phyloP scores from a whole-genome alignment of 2,113 vertebrate species.

The Nyctibius bracteatus region DNA sequence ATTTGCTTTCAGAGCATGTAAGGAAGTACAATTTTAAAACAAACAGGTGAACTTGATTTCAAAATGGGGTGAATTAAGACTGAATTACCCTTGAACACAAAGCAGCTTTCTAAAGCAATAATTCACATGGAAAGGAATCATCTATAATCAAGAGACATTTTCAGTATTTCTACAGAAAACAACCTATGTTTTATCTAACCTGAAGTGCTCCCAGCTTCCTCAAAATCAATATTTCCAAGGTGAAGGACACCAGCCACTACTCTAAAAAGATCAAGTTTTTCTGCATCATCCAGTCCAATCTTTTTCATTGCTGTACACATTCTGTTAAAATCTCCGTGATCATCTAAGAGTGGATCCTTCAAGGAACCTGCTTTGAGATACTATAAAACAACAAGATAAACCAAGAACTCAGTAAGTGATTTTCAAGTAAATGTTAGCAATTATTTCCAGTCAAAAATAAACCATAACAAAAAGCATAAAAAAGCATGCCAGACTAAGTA shows the following conservation, averaged over 20 bases:
- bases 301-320: conserved; percentile 98
- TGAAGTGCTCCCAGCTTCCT: conserved; percentile 95
- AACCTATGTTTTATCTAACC: conserved; percentile 70
- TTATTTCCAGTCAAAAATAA: neutral
- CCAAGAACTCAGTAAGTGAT: neutral
- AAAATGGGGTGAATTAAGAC: neutral
- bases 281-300: conserved; percentile 91
- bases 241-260: conserved; percentile 96
- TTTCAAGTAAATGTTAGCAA: neutral
- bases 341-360: conserved; percentile 95
- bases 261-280: conserved; percentile 95
- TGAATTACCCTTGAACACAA: neutral
- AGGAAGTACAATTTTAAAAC: neutral
- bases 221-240: conserved; percentile 97
- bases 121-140: neutral
- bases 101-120: neutral
- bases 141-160: neutral
- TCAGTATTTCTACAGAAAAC: neutral
- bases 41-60: neutral
- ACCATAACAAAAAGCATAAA: neutral
- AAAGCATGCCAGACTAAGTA: neutral
- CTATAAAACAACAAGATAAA: conserved; percentile 69
- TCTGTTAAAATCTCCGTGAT: conserved; percentile 90
- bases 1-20: neutral
- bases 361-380: conserved; percentile 88